Evolutionary conservation across 1,140 invertebrate species (phyloP).

Genomic region (Listronotus bonariensis): DNA sequence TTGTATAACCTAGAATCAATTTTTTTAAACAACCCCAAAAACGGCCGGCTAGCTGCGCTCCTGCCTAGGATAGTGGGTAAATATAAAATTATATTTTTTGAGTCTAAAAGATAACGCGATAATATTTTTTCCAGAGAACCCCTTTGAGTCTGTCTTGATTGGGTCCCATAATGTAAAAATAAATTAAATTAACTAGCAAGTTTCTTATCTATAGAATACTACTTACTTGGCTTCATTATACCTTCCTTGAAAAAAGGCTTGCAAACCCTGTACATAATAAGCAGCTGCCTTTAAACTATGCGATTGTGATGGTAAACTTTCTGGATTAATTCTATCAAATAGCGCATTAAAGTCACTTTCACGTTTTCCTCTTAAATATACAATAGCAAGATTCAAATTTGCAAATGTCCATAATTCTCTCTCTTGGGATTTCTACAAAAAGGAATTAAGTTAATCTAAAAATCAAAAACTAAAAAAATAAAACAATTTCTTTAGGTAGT

Average conservation of each 20-base stretch:
- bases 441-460: constrained; percentile 18
- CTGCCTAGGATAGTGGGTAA: no score
- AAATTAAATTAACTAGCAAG: no score
- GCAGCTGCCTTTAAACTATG: constrained; percentile 89
- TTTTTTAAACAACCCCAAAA: no score
- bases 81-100: no score
- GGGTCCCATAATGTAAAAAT: no score
- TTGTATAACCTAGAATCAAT: no score
- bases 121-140: no score
- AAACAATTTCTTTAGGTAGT: background rate
- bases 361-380: constrained; percentile 88
- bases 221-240: constrained; percentile 97
- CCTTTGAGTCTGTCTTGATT: no score
- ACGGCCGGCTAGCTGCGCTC: no score
- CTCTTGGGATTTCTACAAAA: constrained; percentile 77
- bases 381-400: constrained; percentile 94
- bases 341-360: constrained; percentile 84
- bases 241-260: constrained; percentile 93
- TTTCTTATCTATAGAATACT: background rate
- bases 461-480: no score
- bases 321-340: constrained; percentile 87
- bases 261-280: constrained; percentile 94
- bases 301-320: constrained; percentile 79
- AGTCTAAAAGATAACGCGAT: no score
- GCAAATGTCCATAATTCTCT: constrained; percentile 92